Base-by-base conservation (phyloP, 1,140 invertebrate species). In the Atta texana region DNA sequence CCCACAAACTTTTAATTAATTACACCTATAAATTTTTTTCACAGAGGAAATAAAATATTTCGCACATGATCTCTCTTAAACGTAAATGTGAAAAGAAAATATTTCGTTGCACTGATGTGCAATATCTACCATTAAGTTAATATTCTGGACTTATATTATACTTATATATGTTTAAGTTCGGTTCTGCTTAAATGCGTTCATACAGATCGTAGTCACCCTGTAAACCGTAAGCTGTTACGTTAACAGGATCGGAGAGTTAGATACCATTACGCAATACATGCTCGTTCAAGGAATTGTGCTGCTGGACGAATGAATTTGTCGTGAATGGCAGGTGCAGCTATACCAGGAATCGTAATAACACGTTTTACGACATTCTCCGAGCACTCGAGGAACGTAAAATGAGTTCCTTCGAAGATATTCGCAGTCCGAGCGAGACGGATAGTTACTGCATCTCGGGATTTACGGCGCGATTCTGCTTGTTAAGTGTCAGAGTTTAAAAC, bases 401-500 rank as follows among this genome's bases (percentile, higher is more conserved):
- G 49, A 74, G 69, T 53, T 61, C 34, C 59, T 31, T 68, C 24
- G 16, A 63, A 75, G 66, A 84, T 87, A 77, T 74, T 77, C 76
- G 75, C 14, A 18, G 12, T 85, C 34, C 24, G 16, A 86, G 59
- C 55, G 53, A 28, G 44, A 75, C 61, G 68, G 31, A n/a, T 16
- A 51, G 39, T 39, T 72, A 55, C 64, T 72, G 64, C 80, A 51
- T 89, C 18, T 31, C 21, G 28, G 63, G 68, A 87, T 89, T 89
- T 89, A 87, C 28, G 44, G 57, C 51, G 3, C 76, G 63, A 86
- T 89, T 89, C 44, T 68, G 63, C 82, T 87, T 77, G 85, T 90
- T 88, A 66, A 90, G 21, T 78, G 72, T 81, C 66, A 64, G 69
- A 85, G 53, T 84, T 86, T 34, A 49, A 55, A 76, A 71, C n/a